A percentile compares a stretch with the other conserved stretches of the same genome.
phyloP scores from a whole-genome alignment of 2,113 vertebrate species.

The Psephotus haematonotus region DNA sequence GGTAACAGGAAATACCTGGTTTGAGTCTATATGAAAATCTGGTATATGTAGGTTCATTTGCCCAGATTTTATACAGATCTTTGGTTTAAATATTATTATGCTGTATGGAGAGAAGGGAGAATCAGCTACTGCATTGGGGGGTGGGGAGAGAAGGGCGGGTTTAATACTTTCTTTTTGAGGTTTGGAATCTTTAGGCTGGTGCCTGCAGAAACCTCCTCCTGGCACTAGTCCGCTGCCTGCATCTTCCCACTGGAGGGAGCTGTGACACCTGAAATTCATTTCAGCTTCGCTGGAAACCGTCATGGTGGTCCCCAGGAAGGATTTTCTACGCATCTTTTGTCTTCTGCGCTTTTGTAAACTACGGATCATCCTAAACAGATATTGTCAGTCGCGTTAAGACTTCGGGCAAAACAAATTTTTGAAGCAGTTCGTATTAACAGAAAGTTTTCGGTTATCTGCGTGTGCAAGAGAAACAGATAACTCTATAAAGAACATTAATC shows the following conservation, averaged over 20 bases:
- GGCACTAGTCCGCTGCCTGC: neutral
- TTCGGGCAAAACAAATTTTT: neutral
- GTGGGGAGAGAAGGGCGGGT: neutral
- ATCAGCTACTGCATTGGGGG: neutral
- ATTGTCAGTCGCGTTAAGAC: neutral
- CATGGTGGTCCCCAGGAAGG: neutral
- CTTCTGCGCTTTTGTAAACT: neutral
- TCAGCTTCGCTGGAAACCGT: neutral
- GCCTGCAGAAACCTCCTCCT: neutral
- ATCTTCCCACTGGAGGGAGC: slow-evolving; percentile 60
- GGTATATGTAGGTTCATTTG: neutral
- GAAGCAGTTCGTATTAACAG: neutral
- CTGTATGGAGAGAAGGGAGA: neutral
- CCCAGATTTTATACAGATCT: neutral
- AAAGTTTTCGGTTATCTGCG: neutral
- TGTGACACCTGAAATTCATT: slow-evolving; percentile 33
- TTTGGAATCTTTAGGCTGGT: neutral
- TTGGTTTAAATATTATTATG: neutral
- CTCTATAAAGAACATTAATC: neutral
- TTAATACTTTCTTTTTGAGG: neutral
- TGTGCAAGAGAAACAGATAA: neutral
- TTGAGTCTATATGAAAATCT: neutral
- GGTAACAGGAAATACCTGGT: neutral
- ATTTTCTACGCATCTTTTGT: neutral
- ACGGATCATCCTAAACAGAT: neutral